Evolutionary conservation across 2,797 vertebrate species (phyloP).

Genomic region (Balearica regulorum): DNA sequence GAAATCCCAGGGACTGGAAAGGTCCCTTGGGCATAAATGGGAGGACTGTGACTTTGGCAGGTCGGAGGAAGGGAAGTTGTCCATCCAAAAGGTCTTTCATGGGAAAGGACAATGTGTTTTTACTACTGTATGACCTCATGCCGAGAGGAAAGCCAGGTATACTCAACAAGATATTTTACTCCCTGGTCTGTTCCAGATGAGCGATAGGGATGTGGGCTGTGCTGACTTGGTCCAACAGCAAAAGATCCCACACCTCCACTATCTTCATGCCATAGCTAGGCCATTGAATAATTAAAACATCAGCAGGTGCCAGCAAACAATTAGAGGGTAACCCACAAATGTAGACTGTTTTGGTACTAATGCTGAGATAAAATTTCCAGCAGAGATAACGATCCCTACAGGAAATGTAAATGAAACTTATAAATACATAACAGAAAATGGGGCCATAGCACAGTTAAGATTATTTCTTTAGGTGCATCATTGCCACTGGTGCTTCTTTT

Average conservation of each 20-base stretch:
- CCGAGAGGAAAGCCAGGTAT: neutral
- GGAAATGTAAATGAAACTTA: slow-evolving; percentile 1
- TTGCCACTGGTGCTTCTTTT: neutral
- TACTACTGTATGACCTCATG: neutral
- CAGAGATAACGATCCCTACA: neutral
- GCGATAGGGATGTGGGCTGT: neutral
- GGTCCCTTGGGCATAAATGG: neutral
- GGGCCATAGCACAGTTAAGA: neutral
- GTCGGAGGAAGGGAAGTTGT: neutral
- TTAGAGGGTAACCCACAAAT: neutral
- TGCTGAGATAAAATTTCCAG: neutral
- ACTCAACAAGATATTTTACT: neutral
- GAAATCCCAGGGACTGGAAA: neutral
- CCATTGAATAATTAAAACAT: neutral
- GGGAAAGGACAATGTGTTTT: neutral
- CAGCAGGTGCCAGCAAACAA: neutral
- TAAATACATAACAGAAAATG: neutral
- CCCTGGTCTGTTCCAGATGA: neutral
- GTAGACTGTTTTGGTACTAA: neutral
- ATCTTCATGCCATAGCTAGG: neutral
- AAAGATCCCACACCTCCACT: neutral
- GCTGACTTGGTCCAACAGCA: neutral
- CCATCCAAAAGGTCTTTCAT: neutral
- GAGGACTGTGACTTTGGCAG: neutral
- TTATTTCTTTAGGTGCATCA: neutral